Evolutionary conservation across 2,797 vertebrate species (phyloP), one percentile per base, ranked within the genome.

Genomic region (Anisognathus igniventris): DNA sequence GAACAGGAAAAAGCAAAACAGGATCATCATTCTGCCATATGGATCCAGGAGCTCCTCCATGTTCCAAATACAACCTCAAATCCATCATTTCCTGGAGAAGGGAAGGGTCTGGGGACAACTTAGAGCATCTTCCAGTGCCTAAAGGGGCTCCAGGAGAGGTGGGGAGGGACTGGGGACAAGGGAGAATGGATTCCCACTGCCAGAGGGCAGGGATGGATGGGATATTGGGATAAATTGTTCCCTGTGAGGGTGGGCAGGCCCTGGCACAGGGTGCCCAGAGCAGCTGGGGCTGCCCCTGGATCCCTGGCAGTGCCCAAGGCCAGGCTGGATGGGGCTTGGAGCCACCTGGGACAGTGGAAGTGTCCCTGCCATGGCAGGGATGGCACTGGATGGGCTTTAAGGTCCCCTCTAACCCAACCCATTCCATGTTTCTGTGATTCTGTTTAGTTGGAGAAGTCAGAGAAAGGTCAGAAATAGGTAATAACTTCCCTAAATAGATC

Each of bases 201-300:
- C 67, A 39, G 7, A 51, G 11, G 9, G 17, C 11, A 87, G 75
- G 44, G 6, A 0, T 24, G 1, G 51, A 1, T 22, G 24, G 24
- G 30, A 31, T 10, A 30, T 3, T 8, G 4, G 28, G 24, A 2
- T 7, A 1, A 58, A 66, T 51, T 51, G 0, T 0, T 22, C 7
- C 20, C 75, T 65, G 17, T 0, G 5, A 87, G 21, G 51, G 27
- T 21, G 10, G 5, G 3, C 0, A 70, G 42, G 23, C 9, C 47
- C 51, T 57, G 84, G 66, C 19, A 51, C 20, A 28, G 58, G 8
- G 1, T 64, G 27, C 28, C 44, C 66, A 79, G 58, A 79, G 58
- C 1, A 79, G 68, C 68, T 40, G 60, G 2, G 60, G 75, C 51
- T 72, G 75, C 24, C 33, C 67, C 85, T 73, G 60, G 13, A 60